Base-by-base conservation (phyloP, 2,797 vertebrate genomes). In the Rallus crepitans region DNA sequence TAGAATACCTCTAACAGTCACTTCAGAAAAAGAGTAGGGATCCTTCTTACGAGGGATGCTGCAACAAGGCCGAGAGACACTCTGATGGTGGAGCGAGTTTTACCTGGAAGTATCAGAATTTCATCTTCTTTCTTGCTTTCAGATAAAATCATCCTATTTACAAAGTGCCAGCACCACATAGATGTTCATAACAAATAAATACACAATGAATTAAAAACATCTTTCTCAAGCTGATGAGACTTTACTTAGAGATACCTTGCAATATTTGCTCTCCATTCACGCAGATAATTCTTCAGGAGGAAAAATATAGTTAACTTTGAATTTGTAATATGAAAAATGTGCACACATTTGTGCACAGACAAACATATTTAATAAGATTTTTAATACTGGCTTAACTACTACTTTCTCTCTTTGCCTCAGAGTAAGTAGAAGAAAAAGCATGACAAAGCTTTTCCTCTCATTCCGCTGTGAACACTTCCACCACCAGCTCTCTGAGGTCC, bases 261-360 rank as follows among this genome's bases (percentile, higher is more conserved):
- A 40, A 17, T 68, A 56, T 77, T 73, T 90, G 15, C 75, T 82
- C 45, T 88, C 28, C 15, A 53, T 70, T 84, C 56, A 40, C 39
- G 11, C 14, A 83, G 30, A 35, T 52, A 59, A 31, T 71, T 50
- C 40, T 80, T 70, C 19, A 68, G 39, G 48, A 91, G 85, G 23
- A 78, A 68, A 85, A 66, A 82, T 15, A 50, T 0, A 68, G 23
- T 33, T 35, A 59, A 7, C 56, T 57, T 64, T 27, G 70, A 55
- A 53, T 64, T 40, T 40, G 6, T 45, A 63, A 66, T 40, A 4
- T 65, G 55, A 61, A 91, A 91, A 85, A 68, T 18, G 7, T 21
- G 25, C 17, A 28, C 0, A 0, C 11, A 7, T 57, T 75, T 28
- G 19, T 1, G 3, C 33, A 33, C 6, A 64, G 11, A 21, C 11